Evolutionary conservation across 1,140 invertebrate genomes (phyloP), one percentile per base, ranked within the genome.

Genomic region (Lanistes nyassanus): DNA sequence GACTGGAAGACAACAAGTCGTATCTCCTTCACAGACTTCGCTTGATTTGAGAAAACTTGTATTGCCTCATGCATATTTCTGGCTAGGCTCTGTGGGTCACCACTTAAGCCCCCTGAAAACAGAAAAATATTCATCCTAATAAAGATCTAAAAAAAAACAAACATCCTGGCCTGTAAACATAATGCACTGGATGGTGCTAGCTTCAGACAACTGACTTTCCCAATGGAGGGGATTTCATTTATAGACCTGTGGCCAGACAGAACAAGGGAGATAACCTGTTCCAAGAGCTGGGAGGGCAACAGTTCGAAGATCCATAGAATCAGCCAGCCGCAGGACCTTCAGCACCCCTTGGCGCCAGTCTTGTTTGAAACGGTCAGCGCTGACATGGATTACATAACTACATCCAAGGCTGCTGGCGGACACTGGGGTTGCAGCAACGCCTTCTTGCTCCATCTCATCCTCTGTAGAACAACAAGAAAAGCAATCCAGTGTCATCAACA

Each of bases 251-350:
- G 37, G 23, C 11, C 34, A 39, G 36, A 67, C 34, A 39, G 23
- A 39, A 3, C 21, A n/a, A 55, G 13, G 53, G 5, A 47, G 26
- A 51, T 13, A 29, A 75, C 74, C 65, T 68, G 74, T 68, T 42
- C 74, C 74, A 53, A 75, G 74, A 11, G 74, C 74, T 2, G 74
- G 74, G 21, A 75, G n/a, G 13, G 64, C 64, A 36, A 75, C 34
- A 16, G 64, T 55, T 23, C 16, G 13, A 16, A 67, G 13, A 21
- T 53, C 7, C 36, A 31, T 34, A 2, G 36, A 13, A 19, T 75
- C 74, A n/a, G 74, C 74, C 19, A 36, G 9, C 5, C 23, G 0
- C n/a, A 75, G 36, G 16, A 55, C 64, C 2, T 26, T 23, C 21
- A 42, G 13, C 11, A 68, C 37, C 19, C 70, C 70, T 11, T 42